Conservation (phyloP, 2,888 invertebrate genomes). For the Lepidocyrtoides sp. region DNA sequence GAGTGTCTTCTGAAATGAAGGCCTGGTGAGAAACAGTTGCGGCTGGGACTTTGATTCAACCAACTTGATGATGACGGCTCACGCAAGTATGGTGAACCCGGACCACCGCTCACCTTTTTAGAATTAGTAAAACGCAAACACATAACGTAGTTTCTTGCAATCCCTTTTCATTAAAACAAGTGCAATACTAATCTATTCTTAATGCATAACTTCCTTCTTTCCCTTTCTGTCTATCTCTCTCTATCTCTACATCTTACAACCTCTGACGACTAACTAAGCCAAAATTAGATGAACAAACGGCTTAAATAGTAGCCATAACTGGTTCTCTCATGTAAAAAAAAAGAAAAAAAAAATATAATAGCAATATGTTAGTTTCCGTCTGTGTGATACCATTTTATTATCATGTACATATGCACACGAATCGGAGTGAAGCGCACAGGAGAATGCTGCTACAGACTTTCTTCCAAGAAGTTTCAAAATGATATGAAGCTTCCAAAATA, state of each 20-base stretch:
- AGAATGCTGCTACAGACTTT: background rate
- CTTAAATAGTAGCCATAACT: constrained; percentile 40
- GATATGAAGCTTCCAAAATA: background rate
- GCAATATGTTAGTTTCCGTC: too few species aligned
- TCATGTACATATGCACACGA: background rate
- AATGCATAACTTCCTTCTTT: background rate
- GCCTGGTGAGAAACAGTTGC: constrained; percentile 83
- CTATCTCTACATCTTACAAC: constrained; percentile 42
- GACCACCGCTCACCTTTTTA: constrained; percentile 81
- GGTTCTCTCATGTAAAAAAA: background rate
- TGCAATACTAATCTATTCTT: background rate
- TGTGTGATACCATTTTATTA: background rate
- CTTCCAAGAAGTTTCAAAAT: constrained; percentile 30
- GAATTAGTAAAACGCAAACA: constrained; percentile 12
- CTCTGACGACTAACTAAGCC: constrained; percentile 54
- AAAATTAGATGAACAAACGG: constrained; percentile 14
- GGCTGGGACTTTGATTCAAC: constrained; percentile 84
- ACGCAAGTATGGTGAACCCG: constrained; percentile 85
- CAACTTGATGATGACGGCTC: constrained; percentile 84
- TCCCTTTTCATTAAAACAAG: background rate
- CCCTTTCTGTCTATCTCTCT: background rate
- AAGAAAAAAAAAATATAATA: background rate
- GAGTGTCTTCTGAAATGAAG: constrained; percentile 85
- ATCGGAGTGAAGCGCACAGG: background rate
- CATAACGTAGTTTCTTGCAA: background rate